Evolutionary conservation across 1,140 invertebrate species (phyloP).

Genomic region (Piezodorus guildinii): DNA sequence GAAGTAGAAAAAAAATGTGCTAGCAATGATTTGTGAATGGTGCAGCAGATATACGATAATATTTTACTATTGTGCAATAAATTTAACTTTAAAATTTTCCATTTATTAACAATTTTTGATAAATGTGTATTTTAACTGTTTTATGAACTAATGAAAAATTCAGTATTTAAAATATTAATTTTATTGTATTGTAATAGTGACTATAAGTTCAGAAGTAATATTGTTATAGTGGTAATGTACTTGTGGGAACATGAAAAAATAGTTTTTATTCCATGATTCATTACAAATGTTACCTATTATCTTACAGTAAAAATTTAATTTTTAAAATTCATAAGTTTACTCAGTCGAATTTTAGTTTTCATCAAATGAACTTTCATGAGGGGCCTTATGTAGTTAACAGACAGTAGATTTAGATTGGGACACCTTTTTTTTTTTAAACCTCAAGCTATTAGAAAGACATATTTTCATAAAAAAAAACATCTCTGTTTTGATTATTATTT

Average conservation of each 20-base stretch:
- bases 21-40: too few relatives aligned
- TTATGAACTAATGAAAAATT: too few relatives aligned
- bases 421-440: slow-evolving; percentile 11
- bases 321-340: neutral
- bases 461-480: slow-evolving; percentile 11
- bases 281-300: slow-evolving; percentile 5
- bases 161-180: too few relatives aligned
- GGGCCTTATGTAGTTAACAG: slow-evolving; percentile 18
- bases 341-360: neutral
- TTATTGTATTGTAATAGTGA: too few relatives aligned
- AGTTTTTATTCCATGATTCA: slow-evolving; percentile 9
- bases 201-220: neutral
- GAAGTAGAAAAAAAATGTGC: too few relatives aligned
- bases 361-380: slow-evolving; percentile 16
- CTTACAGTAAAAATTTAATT: neutral
- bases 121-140: too few relatives aligned
- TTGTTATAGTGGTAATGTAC: slow-evolving; percentile 4
- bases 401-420: slow-evolving; percentile 12
- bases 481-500: neutral
- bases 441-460: slow-evolving; percentile 3
- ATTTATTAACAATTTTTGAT: too few relatives aligned
- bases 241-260: slow-evolving; percentile 12
- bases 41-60: too few relatives aligned
- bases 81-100: too few relatives aligned
- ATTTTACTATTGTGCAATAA: too few relatives aligned